A percentile compares a stretch with the other conserved stretches of the same genome.
Evolutionary conservation across 1,140 invertebrate genomes (phyloP).

Genomic region (Drosophila ogumai): DNA sequence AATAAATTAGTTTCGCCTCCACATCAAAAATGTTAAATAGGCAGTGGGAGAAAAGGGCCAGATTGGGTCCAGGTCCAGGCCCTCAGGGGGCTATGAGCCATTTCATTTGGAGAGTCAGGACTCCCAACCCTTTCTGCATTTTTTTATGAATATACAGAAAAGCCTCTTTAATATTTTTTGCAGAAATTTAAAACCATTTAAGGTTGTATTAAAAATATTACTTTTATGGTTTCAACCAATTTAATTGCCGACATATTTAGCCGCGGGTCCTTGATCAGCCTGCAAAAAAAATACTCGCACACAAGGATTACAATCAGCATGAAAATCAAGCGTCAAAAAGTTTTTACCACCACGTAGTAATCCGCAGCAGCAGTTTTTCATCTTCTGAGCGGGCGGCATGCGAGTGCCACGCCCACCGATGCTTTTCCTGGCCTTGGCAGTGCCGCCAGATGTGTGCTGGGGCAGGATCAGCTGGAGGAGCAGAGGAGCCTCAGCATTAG

Average conservation of each 20-base stretch:
- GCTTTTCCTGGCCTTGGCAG: constrained; percentile 15
- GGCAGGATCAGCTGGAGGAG: constrained; percentile 24
- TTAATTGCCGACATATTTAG: constrained; percentile 33
- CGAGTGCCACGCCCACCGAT: constrained; percentile 44
- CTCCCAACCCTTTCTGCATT: neutral
- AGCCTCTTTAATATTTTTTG: neutral
- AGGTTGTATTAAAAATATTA: neutral
- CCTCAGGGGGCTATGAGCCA: neutral
- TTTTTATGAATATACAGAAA: neutral
- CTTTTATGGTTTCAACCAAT: neutral
- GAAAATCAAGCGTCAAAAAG: constrained; percentile 74
- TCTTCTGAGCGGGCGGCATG: constrained; percentile 29
- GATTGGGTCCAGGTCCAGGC: constrained; percentile 4
- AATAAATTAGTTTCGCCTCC: constrained; percentile 64
- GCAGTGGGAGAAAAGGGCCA: neutral
- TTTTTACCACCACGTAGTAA: constrained; percentile 64
- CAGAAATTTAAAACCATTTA: neutral
- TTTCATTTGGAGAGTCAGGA: neutral
- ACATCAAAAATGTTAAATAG: constrained; percentile 57
- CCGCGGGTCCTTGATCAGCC: constrained; percentile 22
- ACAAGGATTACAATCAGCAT: constrained; percentile 74
- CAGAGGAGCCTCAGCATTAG: constrained; percentile 36
- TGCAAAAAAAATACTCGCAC: constrained; percentile 7
- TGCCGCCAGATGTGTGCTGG: constrained; percentile 26
- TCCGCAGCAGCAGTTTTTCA: constrained; percentile 61